Evolutionary conservation across 2,113 vertebrate genomes (phyloP).

Genomic region (Struthidea cinerea): DNA sequence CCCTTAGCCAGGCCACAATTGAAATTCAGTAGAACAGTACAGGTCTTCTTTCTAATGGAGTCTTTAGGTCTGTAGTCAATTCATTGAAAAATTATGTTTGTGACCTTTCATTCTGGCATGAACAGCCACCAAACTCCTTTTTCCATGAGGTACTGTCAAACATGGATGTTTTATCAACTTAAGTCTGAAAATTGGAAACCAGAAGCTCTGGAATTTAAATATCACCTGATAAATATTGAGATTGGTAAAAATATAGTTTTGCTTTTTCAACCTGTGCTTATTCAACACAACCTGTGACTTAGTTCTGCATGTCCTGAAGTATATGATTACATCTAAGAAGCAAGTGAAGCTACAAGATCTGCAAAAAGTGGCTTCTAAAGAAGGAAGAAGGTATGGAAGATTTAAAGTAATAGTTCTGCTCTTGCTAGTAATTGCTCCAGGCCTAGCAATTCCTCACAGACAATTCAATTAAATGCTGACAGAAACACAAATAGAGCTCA

Average conservation of each 20-base stretch:
- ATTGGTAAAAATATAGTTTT: background rate
- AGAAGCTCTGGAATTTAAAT: background rate
- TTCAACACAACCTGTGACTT: background rate
- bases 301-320: background rate
- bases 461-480: slow-evolving; percentile 58
- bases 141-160: background rate
- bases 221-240: background rate
- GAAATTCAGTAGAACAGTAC: background rate
- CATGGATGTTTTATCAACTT: slow-evolving; percentile 3
- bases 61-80: background rate
- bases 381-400: slow-evolving; percentile 14
- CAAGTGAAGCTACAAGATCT: background rate
- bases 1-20: background rate
- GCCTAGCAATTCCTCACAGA: slow-evolving; percentile 32
- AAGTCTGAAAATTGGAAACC: background rate
- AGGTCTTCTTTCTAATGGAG: background rate
- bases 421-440: slow-evolving; percentile 37
- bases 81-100: background rate
- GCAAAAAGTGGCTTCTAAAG: background rate
- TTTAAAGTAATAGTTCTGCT: slow-evolving; percentile 44
- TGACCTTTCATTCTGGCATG: background rate
- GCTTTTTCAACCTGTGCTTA: background rate
- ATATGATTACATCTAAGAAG: background rate
- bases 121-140: background rate
- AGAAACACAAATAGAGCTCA: slow-evolving; percentile 51